A percentile compares a stretch with the other conserved stretches of the same genome.
These are phyloP conservation scores for Channa striata DNA, from an alignment of 2,797 vertebrate species.

Conservation along the genomic window DNA sequence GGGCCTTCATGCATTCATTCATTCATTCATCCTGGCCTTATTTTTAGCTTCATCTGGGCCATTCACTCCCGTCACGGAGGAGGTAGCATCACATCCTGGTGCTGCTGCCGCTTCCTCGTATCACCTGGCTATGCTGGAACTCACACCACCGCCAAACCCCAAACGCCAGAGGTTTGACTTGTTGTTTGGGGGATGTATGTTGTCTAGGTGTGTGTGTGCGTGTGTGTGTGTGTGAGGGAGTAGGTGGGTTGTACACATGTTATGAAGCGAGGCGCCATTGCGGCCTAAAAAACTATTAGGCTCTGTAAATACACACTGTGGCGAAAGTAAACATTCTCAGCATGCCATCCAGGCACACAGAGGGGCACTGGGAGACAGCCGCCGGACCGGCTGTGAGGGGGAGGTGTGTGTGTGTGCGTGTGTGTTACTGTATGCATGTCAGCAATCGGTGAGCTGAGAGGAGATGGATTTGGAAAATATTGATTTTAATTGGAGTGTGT, in stretches of 20 bases:
- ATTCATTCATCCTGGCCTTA: slow-evolving; percentile 32
- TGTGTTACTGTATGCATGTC: slow-evolving; percentile 30
- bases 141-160: slow-evolving; percentile 42
- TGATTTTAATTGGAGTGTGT: slow-evolving; percentile 61
- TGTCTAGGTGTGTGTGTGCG: slow-evolving; percentile 39
- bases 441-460: slow-evolving; percentile 63
- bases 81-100: slow-evolving; percentile 48
- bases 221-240: slow-evolving; percentile 51
- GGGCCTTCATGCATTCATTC: slow-evolving; percentile 50
- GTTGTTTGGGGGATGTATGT: slow-evolving; percentile 59
- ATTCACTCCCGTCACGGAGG: slow-evolving; percentile 36
- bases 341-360: slow-evolving; percentile 81
- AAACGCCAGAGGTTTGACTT: slow-evolving; percentile 69
- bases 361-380: slow-evolving; percentile 82
- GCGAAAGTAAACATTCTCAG: slow-evolving; percentile 85
- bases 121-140: slow-evolving; percentile 60
- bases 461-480: slow-evolving; percentile 73
- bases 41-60: slow-evolving; percentile 46
- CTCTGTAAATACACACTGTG: slow-evolving; percentile 86
- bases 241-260: slow-evolving; percentile 81
- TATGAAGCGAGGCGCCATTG: slow-evolving; percentile 85
- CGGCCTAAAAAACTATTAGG: slow-evolving; percentile 85
- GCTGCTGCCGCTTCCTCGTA: slow-evolving; percentile 41
- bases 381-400: slow-evolving; percentile 68
- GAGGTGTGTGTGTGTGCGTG: slow-evolving; percentile 49